Conservation (phyloP, 2,113 vertebrate genomes). For the Hippocampus guttulatus region DNA sequence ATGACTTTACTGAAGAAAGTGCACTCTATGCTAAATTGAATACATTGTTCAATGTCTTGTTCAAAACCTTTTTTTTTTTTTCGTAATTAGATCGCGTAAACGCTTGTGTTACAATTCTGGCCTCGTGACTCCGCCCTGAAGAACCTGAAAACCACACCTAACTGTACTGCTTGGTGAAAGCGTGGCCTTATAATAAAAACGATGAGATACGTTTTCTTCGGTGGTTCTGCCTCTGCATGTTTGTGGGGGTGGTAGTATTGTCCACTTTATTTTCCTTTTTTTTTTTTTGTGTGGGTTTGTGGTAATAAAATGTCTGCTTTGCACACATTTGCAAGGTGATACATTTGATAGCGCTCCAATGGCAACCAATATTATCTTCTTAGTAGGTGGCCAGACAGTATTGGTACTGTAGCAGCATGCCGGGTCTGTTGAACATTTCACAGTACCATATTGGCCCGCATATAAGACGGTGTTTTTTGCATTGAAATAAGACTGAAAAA, state of each 20-base stretch:
- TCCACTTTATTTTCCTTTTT: constrained; percentile 34
- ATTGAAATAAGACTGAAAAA: too few species aligned
- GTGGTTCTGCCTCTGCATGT: background rate
- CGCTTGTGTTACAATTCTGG: background rate
- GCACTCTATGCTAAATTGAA: background rate
- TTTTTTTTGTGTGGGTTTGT: constrained; percentile 36
- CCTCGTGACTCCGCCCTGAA: too few species aligned
- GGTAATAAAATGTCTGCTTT: constrained; percentile 56
- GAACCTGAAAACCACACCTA: background rate
- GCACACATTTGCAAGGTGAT: constrained; percentile 59
- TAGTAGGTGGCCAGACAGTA: constrained; percentile 35
- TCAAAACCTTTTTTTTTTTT: background rate
- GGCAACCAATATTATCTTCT: constrained; percentile 50
- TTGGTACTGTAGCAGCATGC: too few species aligned
- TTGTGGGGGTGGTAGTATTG: constrained; percentile 46
- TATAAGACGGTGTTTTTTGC: too few species aligned
- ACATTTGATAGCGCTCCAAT: constrained; percentile 55
- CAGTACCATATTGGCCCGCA: background rate
- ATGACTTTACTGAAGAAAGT: too few species aligned
- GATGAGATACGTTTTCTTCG: too few species aligned
- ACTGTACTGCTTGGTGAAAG: too few species aligned
- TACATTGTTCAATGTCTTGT: too few species aligned
- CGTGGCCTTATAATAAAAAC: too few species aligned
- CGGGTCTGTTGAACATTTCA: constrained; percentile 22
- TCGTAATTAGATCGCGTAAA: background rate